These are phyloP conservation scores for Agapornis canus DNA, from an alignment of 2,797 vertebrate genomes.

Conservation along the genomic window DNA sequence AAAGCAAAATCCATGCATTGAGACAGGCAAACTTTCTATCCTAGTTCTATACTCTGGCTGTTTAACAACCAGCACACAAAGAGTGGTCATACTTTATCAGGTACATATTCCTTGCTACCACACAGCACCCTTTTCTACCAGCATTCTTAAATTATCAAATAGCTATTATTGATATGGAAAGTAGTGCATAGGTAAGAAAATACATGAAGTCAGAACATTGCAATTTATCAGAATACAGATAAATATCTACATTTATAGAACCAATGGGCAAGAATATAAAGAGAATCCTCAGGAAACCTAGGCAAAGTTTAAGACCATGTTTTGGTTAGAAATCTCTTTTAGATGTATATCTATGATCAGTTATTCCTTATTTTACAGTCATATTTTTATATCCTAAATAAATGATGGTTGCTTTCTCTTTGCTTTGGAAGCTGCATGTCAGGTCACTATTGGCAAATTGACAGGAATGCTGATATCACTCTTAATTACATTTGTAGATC, in stretches of 20 bases:
- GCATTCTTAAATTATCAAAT: neutral
- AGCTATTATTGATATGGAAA: neutral
- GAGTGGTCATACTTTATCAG: neutral
- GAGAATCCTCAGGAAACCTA: neutral
- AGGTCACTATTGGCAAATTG: neutral
- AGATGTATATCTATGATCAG: fast-evolving
- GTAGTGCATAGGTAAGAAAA: neutral
- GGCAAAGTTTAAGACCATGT: neutral
- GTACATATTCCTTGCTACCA: neutral
- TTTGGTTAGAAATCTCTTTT: neutral
- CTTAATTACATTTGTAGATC: neutral
- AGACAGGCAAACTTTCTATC: neutral
- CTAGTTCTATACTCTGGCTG: neutral
- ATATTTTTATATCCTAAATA: neutral
- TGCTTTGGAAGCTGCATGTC: neutral
- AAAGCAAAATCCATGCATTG: neutral
- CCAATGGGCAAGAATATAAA: neutral
- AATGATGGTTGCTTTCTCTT: neutral
- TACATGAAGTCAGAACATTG: neutral
- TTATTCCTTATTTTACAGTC: neutral
- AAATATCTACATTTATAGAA: neutral
- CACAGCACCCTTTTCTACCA: neutral
- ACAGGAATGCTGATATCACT: neutral
- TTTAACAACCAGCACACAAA: neutral
- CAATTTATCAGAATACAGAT: neutral